These are phyloP conservation scores for Lutraria lutraria DNA, from an alignment of 2,888 invertebrate species.

Conservation along the genomic window DNA sequence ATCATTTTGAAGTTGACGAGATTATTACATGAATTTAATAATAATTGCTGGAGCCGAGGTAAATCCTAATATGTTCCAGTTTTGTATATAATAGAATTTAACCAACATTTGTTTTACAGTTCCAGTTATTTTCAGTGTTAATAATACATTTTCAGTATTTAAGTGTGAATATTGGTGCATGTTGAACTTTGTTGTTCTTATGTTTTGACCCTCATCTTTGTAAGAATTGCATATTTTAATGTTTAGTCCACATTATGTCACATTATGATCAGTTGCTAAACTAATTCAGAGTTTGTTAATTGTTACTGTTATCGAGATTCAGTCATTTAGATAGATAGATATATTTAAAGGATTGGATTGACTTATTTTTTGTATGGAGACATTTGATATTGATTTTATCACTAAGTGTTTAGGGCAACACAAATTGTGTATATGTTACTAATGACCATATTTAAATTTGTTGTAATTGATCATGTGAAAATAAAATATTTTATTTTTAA, in stretches of 20 bases:
- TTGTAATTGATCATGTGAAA: conserved; percentile 46
- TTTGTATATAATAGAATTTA: no score
- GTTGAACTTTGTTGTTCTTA: neutral
- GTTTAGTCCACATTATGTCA: neutral
- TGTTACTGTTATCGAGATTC: conserved; percentile 15
- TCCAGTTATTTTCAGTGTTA: neutral
- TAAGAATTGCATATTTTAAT: neutral
- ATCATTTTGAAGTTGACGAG: no score
- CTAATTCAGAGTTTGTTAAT: conserved; percentile 9
- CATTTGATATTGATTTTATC: neutral
- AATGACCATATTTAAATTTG: conserved; percentile 44
- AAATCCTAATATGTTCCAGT: no score
- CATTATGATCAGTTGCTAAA: neutral
- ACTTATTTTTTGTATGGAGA: conserved; percentile 2
- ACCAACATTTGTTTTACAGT: neutral
- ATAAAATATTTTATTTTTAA: conserved; percentile 51
- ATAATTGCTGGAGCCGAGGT: no score
- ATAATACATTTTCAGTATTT: neutral
- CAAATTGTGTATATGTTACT: conserved; percentile 48
- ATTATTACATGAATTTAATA: no score
- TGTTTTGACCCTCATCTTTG: neutral
- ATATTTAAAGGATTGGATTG: neutral
- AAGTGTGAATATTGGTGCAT: neutral
- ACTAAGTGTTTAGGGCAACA: conserved; percentile 31
- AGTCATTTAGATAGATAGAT: neutral